Base-by-base conservation (phyloP, 1,140 invertebrate genomes). In the Pseudomyrmex pallidus region DNA sequence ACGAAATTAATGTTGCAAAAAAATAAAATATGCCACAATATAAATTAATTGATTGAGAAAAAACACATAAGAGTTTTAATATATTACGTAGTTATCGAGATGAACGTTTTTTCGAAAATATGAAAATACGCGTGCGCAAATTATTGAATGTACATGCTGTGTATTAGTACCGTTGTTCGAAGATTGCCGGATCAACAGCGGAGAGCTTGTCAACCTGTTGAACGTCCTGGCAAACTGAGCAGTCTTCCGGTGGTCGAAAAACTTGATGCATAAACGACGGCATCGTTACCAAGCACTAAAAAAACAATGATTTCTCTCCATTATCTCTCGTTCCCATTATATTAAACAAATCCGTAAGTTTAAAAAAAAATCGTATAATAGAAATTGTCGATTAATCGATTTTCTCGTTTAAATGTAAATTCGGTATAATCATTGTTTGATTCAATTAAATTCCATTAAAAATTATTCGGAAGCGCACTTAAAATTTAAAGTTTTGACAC, bases 231-330 rank as follows among this genome's bases (percentile, higher is more conserved):
- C 97, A 98, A 91, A 98, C 96, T 13, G 95, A 95, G 92, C 97
- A 98, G 87, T 96, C 95, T 91, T 97, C 96, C 0, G 97, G 96
- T 3, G 97, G 96, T 1, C 97, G 96, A 89, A 97, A 96, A 12
- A 95, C 92, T 88, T 96, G 96, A 22, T 95, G 94, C 15, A 96
- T 87, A 20, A 95, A 86, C 7, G 95, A 91, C 1, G 96, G 96
- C 89, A 96, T 92, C 46, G 95, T 93, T 1, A 97, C 83, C 13
- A 95, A 92, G 91, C 96, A 97, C 94, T 96, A 92, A 57, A 35
- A 35, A 35, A 92, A 94, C 77, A 82, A 80, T 62, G 72, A 62
- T 35, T 44, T 25, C 35, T 35, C 5, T 35, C 35, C 5, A 9
- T 22, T 46, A 15, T 63, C 2, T 25, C 25, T 25, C 48, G 10